Conservation (phyloP, 2,797 vertebrate genomes). For the Gila robusta region DNA sequence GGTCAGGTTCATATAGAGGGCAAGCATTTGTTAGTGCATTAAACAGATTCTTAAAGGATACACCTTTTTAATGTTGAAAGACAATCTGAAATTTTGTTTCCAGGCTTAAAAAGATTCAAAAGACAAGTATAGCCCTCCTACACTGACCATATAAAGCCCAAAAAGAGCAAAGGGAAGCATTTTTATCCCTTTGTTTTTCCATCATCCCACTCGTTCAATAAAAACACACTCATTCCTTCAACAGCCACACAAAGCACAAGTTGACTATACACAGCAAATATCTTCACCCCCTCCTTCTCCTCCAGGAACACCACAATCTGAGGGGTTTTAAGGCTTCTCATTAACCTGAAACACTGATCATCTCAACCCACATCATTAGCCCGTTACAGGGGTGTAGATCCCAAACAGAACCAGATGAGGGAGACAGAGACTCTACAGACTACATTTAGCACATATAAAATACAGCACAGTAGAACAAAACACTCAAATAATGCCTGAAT, state of each 20-base stretch:
- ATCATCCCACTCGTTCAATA: too few relatives aligned
- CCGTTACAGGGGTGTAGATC: neutral
- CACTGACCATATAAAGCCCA: too few relatives aligned
- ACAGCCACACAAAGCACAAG: neutral
- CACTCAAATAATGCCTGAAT: too few relatives aligned
- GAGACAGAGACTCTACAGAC: neutral
- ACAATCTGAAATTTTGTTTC: too few relatives aligned
- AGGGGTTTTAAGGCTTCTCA: neutral
- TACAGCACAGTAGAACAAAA: too few relatives aligned
- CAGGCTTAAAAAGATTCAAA: too few relatives aligned
- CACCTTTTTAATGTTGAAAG: too few relatives aligned
- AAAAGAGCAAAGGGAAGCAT: too few relatives aligned
- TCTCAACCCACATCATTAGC: neutral
- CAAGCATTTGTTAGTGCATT: neutral
- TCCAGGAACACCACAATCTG: neutral
- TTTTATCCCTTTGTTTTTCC: too few relatives aligned
- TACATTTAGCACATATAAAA: neutral
- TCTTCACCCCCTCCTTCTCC: too few relatives aligned
- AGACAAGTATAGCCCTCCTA: too few relatives aligned
- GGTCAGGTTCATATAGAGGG: neutral
- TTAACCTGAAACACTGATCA: constrained; percentile 8
- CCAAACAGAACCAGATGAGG: constrained; percentile 1
- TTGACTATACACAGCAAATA: neutral
- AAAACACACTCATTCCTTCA: too few relatives aligned
- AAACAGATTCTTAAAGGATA: neutral